Conservation (phyloP, 2,113 vertebrate species). For the Corythoichthys haematopterus region DNA sequence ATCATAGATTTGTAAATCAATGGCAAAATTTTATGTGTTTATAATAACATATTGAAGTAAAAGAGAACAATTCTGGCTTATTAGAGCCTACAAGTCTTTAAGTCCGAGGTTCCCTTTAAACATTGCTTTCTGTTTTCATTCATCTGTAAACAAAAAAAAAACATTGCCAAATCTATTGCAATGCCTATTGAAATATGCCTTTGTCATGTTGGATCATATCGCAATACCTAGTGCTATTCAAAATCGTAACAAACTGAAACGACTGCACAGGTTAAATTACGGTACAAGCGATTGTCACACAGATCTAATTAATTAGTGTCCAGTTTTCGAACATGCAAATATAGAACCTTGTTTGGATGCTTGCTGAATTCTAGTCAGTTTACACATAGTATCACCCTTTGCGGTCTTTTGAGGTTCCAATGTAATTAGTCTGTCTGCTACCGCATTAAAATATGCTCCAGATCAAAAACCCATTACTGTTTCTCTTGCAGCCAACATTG, state of each 20-base stretch:
- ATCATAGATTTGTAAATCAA: too few species aligned
- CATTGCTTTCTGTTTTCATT: too few species aligned
- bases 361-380: neutral
- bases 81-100: too few species aligned
- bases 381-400: neutral
- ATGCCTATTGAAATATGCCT: too few species aligned
- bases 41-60: too few species aligned
- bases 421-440: conserved; percentile 4
- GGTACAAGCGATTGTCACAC: neutral
- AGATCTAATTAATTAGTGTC: neutral
- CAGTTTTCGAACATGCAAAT: neutral
- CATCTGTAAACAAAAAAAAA: too few species aligned
- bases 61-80: too few species aligned
- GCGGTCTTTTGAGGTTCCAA: neutral
- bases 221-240: neutral
- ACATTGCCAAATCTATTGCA: too few species aligned
- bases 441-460: conserved; percentile 1
- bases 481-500: conserved; percentile 4
- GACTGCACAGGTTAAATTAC: neutral
- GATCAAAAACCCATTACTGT: conserved; percentile 10
- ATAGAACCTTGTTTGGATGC: neutral
- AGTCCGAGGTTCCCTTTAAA: too few species aligned
- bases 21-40: too few species aligned
- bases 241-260: neutral
- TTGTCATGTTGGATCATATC: too few species aligned